Evolutionary conservation across 2,797 vertebrate species (phyloP), one percentile per base, ranked within the genome.

Genomic region (Chloroceryle inda): DNA sequence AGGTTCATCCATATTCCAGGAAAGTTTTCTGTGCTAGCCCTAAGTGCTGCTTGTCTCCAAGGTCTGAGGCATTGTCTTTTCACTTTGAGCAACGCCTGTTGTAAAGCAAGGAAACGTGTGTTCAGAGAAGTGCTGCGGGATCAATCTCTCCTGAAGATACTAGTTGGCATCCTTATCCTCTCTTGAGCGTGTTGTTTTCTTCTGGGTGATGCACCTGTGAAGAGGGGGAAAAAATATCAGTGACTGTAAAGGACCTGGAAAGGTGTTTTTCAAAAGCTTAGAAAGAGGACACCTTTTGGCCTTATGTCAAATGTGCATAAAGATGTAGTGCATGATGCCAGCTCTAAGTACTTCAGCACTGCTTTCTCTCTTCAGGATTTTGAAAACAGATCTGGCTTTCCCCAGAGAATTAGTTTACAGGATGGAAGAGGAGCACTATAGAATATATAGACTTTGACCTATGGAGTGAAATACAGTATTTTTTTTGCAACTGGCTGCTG

Each of bases 271-370:
- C 5, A 69, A 24, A 45, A 71, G 44, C 85, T 73, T 63, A 47
- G 58, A 18, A 62, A 38, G 80, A 8, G 4, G 42, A 20, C 14
- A 4, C 11, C 17, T 82, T 67, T 59, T 64, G n/a, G 9, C 64
- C 47, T 64, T 1, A 0, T 56, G 72, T 49, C 85, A 59, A 85
- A 66, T 4, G 9, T 7, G 19, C 0, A 0, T 55, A 9, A 47
- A 45, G 64, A 13, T 33, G 56, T 1, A 8, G 29, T 35, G 21
- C 35, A 4, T 1, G 14, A 9, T 56, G 59, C 63, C 71, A 82
- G 38, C 74, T 59, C 3, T 29, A 20, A 87, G 37, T 35, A 35
- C 37, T 56, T 52, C 33, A 33, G 50, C 63, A 24, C 45, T 44
- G 47, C 81, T 42, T 56, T 37, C 50, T 61, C 5, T 35, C 22